phyloP scores from a whole-genome alignment of 37 sponge, comb jelly and placozoan genomes.

The Axinella damicornis region DNA sequence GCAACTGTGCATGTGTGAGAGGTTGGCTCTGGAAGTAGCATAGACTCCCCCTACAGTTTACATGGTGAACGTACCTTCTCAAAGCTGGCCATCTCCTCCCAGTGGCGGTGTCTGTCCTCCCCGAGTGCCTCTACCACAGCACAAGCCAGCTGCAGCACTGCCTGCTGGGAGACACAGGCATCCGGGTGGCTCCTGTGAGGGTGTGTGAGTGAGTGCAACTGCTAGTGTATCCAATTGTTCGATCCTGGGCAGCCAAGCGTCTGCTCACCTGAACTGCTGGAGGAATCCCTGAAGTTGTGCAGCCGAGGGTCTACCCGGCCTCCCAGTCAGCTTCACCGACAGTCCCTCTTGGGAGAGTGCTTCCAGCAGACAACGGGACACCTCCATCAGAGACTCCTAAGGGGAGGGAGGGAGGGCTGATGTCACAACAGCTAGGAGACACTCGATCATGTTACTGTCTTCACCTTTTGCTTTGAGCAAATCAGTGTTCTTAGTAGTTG shows the following conservation, averaged over 20 bases:
- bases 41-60: no score
- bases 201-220: no score
- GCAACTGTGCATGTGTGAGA: neutral
- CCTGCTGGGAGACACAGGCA: constrained; percentile 46
- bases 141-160: constrained; percentile 66
- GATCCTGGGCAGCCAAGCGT: no score
- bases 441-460: neutral
- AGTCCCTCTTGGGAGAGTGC: constrained; percentile 61
- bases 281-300: constrained; percentile 42
- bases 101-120: neutral
- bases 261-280: constrained; percentile 59
- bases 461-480: constrained; percentile 55
- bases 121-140: constrained; percentile 52
- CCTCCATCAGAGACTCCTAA: constrained; percentile 74
- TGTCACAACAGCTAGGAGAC: neutral
- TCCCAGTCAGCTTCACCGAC: constrained; percentile 45
- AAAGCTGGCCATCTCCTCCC: constrained; percentile 57
- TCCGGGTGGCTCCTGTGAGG: constrained; percentile 13
- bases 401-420: neutral
- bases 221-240: no score
- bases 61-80: constrained; percentile 34
- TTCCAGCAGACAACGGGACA: constrained; percentile 64
- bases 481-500: constrained; percentile 53
- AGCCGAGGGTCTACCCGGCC: constrained; percentile 51
- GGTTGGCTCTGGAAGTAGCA: no score